Evolutionary conservation across 2,888 invertebrate species (phyloP), one percentile per base, ranked within the genome.

Genomic region (Atherix ibis): DNA sequence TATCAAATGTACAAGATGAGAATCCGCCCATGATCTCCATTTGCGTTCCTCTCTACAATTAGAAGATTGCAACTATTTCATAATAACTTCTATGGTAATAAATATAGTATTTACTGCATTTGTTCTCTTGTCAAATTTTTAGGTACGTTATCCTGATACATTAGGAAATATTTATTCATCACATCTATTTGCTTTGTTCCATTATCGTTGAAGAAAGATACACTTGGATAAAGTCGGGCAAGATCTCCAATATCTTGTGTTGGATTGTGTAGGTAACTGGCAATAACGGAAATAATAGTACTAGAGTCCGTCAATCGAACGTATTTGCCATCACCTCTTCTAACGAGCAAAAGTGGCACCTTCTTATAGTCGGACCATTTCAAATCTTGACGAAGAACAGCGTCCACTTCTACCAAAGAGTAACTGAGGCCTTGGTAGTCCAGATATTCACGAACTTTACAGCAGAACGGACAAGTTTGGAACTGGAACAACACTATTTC

Each of bases 401-500:
- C 94, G 61, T 98, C 92, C 0, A 98, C 97, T 66, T 98, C 97
- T 3, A 98, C 82, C 5, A 98, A 72, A 47, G 97, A 82, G 56
- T 98, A 98, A 1, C 87, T 84, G 36, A 97, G 72, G 2, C 95
- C 94, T 56, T 81, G 75, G 47, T 80, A 89, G 59, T 98, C 95
- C 9, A 98, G 65, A 56, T 81, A 85, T 1, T 88, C 80, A 38
- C 94, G 69, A 2, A 61, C 60, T 67, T 95, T 97, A 54, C 92
- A 94, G 61, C 95, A 95, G 59, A 95, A 97, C 1, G 97, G 97
- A 52, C 97, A 98, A 0, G 92, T 92, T 50, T 92, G 84, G 55
- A 92, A 98, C 65, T 98, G 98, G 54, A 85, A 98, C 13, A 98
- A 65, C 1, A 85, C 79, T 29, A 98, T 61, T 46, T 88, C 77